phyloP scores from a whole-genome alignment of 2,888 invertebrate species.

The Dicyrtoma fusca region DNA sequence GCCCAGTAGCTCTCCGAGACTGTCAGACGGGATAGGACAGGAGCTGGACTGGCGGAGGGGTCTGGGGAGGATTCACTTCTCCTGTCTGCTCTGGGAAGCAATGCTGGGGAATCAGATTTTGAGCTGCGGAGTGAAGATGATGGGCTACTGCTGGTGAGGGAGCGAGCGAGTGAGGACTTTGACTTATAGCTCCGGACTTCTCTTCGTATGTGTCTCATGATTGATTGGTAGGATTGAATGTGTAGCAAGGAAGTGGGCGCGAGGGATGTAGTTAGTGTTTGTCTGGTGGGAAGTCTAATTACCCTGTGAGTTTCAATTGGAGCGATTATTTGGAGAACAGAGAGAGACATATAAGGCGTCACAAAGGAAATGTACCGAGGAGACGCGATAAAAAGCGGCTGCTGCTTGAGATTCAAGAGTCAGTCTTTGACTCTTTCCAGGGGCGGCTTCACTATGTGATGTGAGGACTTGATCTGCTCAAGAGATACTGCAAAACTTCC shows the following conservation, averaged over 20 bases:
- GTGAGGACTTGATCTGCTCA: conserved; percentile 52
- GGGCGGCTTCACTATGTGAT: conserved; percentile 44
- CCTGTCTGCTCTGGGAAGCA: too few relatives aligned
- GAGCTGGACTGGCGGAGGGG: too few relatives aligned
- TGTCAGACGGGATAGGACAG: too few relatives aligned
- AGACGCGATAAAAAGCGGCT: conserved; percentile 39
- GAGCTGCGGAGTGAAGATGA: too few relatives aligned
- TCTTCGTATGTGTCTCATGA: conserved; percentile 11
- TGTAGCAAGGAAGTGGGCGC: neutral
- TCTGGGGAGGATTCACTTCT: too few relatives aligned
- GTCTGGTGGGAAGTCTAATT: conserved; percentile 44
- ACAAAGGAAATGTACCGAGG: conserved; percentile 49
- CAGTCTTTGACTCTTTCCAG: conserved; percentile 38
- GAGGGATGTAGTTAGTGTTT: conserved; percentile 20
- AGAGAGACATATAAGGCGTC: conserved; percentile 46
- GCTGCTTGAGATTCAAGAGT: neutral
- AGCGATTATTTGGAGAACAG: conserved; percentile 46
- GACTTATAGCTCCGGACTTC: neutral
- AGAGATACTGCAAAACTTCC: conserved; percentile 57
- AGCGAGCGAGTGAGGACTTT: conserved; percentile 3
- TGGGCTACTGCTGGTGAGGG: neutral
- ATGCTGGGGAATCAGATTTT: too few relatives aligned
- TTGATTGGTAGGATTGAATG: neutral
- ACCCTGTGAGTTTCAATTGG: conserved; percentile 47
- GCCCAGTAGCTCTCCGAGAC: too few relatives aligned